Evolutionary conservation across 2,888 invertebrate genomes (phyloP).

Genomic region (Erebia palarica): DNA sequence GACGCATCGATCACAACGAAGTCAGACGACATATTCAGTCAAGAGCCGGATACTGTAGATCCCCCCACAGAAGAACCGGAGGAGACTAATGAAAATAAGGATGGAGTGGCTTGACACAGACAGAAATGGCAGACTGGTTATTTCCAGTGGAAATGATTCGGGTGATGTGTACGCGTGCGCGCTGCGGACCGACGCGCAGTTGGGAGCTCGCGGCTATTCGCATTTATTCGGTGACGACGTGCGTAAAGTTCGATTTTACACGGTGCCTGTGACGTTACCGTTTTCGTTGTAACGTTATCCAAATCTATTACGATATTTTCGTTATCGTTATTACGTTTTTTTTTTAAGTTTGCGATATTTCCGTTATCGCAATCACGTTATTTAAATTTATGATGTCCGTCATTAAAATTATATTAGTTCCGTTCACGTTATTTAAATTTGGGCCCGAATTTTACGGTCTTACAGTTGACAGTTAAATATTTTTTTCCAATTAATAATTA

Average conservation of each 20-base stretch:
- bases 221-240: neutral
- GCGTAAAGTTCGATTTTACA: neutral
- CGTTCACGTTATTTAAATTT: too few relatives aligned
- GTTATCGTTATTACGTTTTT: too few relatives aligned
- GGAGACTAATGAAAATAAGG: constrained; percentile 44
- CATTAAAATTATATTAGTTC: too few relatives aligned
- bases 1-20: constrained; percentile 27
- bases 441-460: too few relatives aligned
- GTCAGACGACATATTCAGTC: constrained; percentile 57
- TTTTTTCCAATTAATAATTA: too few relatives aligned
- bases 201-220: constrained; percentile 5
- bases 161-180: constrained; percentile 58
- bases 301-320: too few relatives aligned
- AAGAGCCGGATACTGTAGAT: constrained; percentile 30
- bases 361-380: too few relatives aligned
- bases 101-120: constrained; percentile 65
- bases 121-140: constrained; percentile 61
- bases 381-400: too few relatives aligned
- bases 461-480: too few relatives aligned
- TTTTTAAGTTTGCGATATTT: too few relatives aligned
- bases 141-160: constrained; percentile 78
- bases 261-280: neutral
- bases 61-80: constrained; percentile 29
- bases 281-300: too few relatives aligned
- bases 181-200: constrained; percentile 42